Evolutionary conservation across 2,797 vertebrate species (phyloP).

Genomic region (Synanceia verrucosa): DNA sequence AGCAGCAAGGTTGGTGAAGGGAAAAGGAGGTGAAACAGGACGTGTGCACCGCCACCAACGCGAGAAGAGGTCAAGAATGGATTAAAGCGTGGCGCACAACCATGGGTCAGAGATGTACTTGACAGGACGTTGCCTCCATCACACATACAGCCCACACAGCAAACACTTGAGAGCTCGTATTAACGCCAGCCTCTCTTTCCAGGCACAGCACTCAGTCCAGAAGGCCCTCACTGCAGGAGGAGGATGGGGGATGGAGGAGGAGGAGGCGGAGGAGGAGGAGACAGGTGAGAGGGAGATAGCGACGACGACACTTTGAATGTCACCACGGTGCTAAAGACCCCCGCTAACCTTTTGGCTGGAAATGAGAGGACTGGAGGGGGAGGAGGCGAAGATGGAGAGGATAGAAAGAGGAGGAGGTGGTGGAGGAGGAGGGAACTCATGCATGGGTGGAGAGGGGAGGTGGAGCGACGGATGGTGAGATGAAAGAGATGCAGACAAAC

Average conservation of each 20-base stretch:
- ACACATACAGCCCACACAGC: constrained; percentile 58
- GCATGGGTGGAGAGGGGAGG: constrained; percentile 56
- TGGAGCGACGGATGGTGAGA: constrained; percentile 71
- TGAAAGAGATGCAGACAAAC: constrained; percentile 72
- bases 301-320: constrained; percentile 81
- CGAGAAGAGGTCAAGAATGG: constrained; percentile 58
- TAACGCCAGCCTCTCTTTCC: constrained; percentile 68
- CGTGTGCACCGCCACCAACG: constrained; percentile 19
- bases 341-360: constrained; percentile 80
- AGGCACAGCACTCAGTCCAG: constrained; percentile 76
- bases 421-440: constrained; percentile 47
- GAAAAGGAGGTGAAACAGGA: constrained; percentile 38
- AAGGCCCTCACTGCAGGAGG: constrained; percentile 74
- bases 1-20: not conserved
- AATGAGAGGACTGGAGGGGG: constrained; percentile 60
- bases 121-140: constrained; percentile 49
- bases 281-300: constrained; percentile 67
- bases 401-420: constrained; percentile 50
- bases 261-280: constrained; percentile 33
- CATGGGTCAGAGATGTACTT: constrained; percentile 65
- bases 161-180: constrained; percentile 66
- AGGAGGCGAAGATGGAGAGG: constrained; percentile 45
- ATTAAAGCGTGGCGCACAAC: constrained; percentile 55
- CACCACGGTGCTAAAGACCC: constrained; percentile 81
- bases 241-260: constrained; percentile 55